Conservation (phyloP, 2,113 vertebrate species). For the Scomber japonicus region DNA sequence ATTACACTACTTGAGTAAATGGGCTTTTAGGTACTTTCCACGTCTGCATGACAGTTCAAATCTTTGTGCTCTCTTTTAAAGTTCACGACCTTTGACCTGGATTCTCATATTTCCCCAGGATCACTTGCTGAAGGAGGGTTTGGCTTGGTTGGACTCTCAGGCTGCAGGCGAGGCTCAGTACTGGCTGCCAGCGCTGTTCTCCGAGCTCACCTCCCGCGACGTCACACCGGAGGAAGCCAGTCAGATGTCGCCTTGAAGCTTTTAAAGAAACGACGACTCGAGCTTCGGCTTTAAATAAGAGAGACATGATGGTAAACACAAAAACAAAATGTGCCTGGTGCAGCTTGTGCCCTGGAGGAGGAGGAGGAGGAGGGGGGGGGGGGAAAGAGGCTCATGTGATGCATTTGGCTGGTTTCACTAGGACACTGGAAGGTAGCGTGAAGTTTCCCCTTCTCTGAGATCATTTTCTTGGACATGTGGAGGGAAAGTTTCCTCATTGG, state of each 20-base stretch:
- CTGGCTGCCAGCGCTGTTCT: slow-evolving; percentile 97
- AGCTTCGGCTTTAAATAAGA: neutral
- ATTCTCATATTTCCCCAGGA: slow-evolving; percentile 82
- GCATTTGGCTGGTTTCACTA: neutral
- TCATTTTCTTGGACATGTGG: slow-evolving; percentile 26
- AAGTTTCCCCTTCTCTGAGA: slow-evolving; percentile 4
- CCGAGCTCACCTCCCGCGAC: slow-evolving; percentile 91
- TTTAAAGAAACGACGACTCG: too few species aligned
- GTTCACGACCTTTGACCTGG: too few species aligned
- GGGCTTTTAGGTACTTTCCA: too few species aligned
- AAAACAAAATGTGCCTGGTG: slow-evolving; percentile 49
- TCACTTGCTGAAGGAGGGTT: slow-evolving; percentile 94
- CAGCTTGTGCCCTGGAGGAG: too few species aligned
- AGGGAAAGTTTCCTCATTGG: slow-evolving; percentile 12
- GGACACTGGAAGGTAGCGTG: neutral
- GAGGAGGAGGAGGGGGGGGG: too few species aligned
- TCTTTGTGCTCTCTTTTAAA: too few species aligned
- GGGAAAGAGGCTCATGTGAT: slow-evolving; percentile 21
- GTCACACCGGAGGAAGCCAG: slow-evolving; percentile 92
- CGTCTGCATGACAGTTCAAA: too few species aligned
- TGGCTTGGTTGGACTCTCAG: slow-evolving; percentile 96
- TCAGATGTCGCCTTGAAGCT: slow-evolving; percentile 88
- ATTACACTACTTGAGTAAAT: too few species aligned
- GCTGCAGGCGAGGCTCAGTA: slow-evolving; percentile 91
- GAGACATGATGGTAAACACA: slow-evolving; percentile 56